Evolutionary conservation across 2,888 invertebrate species (phyloP), one percentile per base, ranked within the genome.

Genomic region (Pteria penguin): DNA sequence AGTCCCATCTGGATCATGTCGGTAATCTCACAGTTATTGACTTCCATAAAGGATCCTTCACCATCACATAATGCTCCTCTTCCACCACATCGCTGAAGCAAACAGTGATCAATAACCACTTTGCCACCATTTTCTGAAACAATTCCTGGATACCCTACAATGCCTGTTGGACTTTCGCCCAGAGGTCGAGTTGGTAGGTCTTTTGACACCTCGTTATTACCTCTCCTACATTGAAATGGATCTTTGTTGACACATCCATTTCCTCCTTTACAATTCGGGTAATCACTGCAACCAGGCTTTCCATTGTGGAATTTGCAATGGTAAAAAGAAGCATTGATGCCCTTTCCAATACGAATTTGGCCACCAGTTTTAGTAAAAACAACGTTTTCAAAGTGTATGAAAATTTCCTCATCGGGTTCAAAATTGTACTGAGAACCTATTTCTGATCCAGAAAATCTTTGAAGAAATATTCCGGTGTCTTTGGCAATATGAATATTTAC

Each of bases 381-480:
- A 4, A 80, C 22, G 55, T 74, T 80, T 75, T 80, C 76, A 66
- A 76, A 76, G 72, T 75, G 72, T 18, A 75, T 61, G 33, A 68
- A 22, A 0, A 76, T 55, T 22, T 58, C 5, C 4, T 26, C 18
- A 55, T 72, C 72, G 22, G 45, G 22, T 8, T 24, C n/a, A n/a
- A 68, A 68, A 4, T 52, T 18, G 2, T 26, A 24, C 22, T 5
- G 2, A 52, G 11, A 45, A 14, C 18, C 11, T 14, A n/a, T 22
- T 1, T 18, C 1, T 32, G 14, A 5, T 52, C 8, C 45, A n/a
- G 52, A 4, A 24, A 1, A 2, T 26, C 5, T 14, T 1, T 4
- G 8, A 55, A 58, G 24, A 0, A 31, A 8, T 11, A 54, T 18
- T 45, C 45, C 45, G 24, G 8, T 54, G 14, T 57, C 22, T 1